A percentile compares a stretch with the other conserved stretches of the same genome.
Conservation (phyloP, 2,888 invertebrate genomes). For the Orthosia gothica region DNA sequence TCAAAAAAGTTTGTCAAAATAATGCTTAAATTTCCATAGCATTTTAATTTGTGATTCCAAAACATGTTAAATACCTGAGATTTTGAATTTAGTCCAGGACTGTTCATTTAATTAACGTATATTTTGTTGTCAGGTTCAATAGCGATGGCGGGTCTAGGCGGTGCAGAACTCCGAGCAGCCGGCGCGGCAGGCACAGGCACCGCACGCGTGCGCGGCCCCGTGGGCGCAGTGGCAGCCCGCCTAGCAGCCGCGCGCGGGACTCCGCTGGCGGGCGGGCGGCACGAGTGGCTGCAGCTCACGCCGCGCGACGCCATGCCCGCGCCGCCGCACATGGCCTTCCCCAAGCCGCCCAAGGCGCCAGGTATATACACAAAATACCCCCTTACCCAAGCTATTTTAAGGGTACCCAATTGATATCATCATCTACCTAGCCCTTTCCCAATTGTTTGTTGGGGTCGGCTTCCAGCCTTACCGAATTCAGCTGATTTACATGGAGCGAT, state of each 20-base stretch:
- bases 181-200: conserved; percentile 74
- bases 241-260: conserved; percentile 83
- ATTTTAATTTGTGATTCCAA: no score
- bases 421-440: no score
- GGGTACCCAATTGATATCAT: no score
- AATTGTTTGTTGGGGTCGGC: no score
- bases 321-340: conserved; percentile 96
- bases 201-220: conserved; percentile 82
- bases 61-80: background rate
- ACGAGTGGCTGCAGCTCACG: conserved; percentile 95
- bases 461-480: no score
- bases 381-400: no score
- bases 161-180: conserved; percentile 82
- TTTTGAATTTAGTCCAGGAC: background rate
- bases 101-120: no score
- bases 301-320: conserved; percentile 95
- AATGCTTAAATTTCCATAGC: no score
- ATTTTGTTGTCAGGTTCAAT: conserved; percentile 84
- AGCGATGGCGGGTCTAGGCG: conserved; percentile 91
- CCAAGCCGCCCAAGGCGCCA: conserved; percentile 97
- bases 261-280: conserved; percentile 81
- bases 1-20: no score
- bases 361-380: conserved; percentile 82
- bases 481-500: no score
- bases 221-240: conserved; percentile 86